Evolutionary conservation across 2,113 vertebrate genomes (phyloP), one percentile per base, ranked within the genome.

Genomic region (Ondatra zibethicus): DNA sequence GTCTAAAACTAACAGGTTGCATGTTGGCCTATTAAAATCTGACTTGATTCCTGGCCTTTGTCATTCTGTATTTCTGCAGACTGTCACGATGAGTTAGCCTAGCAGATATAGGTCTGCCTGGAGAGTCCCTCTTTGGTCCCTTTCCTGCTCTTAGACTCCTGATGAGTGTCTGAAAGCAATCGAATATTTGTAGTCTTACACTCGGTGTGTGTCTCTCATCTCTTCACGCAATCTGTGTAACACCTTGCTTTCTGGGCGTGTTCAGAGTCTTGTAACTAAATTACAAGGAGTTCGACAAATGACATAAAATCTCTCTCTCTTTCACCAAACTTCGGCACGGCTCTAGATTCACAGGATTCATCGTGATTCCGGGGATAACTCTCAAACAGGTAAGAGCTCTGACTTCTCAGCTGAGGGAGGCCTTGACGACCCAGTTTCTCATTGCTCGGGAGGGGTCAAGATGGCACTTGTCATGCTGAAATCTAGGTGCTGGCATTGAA

Each of bases 341-440:
- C 96, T 95, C 97, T 97, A 99, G 99, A 98, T 99, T 93, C 98
- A 98, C 98, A 99, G 98, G 98, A 97, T 98, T 97, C 99, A 98
- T 95, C 98, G 88, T 96, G 99, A 99, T 63, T 96, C 98, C 36
- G 99, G 98, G 97, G 99, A 99, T 92, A 98, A 98, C 96, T 98
- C 98, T 95, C 99, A 99, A 75, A 98, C 99, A 99, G 99, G 99
- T 99, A 96, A 98, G 98, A 97, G 76, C 58, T 42, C 29, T 89
- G 13, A 8, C 88, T 39, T 97, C 89, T 95, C 19, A 7, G 9
- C 36, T 25, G 5, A 31, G 58, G 63, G 10, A 14, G 29, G 17
- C 39, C 31, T 13, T 23, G 50, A 81, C 50, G 58, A 55, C 81
- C 36, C 47, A 75, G 52, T 86, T 58, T 80, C 0, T 39, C 72